These are phyloP conservation scores for Dipodomys stephensi DNA, from an alignment of 2,113 vertebrate species.

Conservation along the genomic window DNA sequence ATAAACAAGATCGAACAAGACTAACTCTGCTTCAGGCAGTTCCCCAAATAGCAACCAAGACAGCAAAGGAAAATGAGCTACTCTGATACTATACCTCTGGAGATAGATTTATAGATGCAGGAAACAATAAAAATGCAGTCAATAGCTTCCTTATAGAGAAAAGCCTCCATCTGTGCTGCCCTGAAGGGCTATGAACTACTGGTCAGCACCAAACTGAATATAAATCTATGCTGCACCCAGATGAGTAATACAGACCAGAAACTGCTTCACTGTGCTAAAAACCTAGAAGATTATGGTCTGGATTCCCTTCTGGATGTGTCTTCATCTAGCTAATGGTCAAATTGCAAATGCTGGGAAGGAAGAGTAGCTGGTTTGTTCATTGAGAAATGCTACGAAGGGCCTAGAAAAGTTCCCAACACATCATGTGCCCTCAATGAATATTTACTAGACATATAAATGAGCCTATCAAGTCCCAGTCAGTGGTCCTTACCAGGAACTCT, in stretches of 20 bases:
- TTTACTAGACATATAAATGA: not conserved
- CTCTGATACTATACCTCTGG: not conserved
- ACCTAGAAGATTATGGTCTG: fast-evolving
- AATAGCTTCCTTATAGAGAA: not conserved
- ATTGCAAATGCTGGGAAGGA: not conserved
- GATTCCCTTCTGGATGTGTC: not conserved
- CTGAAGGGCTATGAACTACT: not conserved
- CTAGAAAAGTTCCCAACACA: not conserved
- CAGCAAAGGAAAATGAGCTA: not conserved
- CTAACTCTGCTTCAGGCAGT: not conserved
- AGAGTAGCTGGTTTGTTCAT: not conserved
- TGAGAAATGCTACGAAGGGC: not conserved
- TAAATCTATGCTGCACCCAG: too few species aligned
- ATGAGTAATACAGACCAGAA: not conserved
- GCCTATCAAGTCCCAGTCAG: not conserved
- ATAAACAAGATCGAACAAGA: not conserved
- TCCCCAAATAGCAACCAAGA: not conserved
- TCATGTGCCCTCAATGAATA: not conserved
- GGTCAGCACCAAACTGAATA: not conserved
- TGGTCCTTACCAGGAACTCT: not conserved
- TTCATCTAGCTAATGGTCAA: not conserved
- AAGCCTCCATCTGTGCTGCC: too few species aligned
- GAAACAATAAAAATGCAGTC: not conserved
- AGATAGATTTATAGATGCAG: not conserved
- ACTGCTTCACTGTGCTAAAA: not conserved